Base-by-base conservation (phyloP, 2,797 vertebrate species). In the Denticeps clupeoides region DNA sequence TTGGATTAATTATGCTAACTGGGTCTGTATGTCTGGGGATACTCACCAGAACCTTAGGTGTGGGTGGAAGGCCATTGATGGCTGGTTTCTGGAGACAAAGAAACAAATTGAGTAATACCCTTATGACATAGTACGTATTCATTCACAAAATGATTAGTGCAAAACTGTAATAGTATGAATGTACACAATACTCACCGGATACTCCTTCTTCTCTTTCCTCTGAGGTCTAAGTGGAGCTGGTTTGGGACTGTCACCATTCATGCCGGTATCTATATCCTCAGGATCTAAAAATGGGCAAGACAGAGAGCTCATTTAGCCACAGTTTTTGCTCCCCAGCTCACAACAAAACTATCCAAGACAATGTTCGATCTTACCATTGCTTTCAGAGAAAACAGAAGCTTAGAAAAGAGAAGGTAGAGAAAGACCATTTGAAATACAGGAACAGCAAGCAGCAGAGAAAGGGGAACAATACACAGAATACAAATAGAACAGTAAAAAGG, bases 31-130 rank as follows among this genome's bases (percentile, higher is more conserved):
- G n/a, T n/a, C n/a, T n/a, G n/a, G 53, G 58, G 53, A 56, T 56
- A 68, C 90, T 93, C 81, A 99, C 94, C 88, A 97, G 82, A 6
- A 99, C 94, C 88, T 99, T 97, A 0, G 94, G 94, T 6, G 94
- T 99, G 2, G 94, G 93, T 6, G 94, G 93, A 27, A 97, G 85
- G 41, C 94, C 94, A 52, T 99, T 99, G 79, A 97, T 95, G 0
- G 86, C 82, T 47, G 91, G 84, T 82, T 93, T 97, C 94, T 99
- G 68, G 46, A 58, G 49, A 55, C 35, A 59, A 47, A 65, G 15
- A 57, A 41, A 41, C 56, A 21, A 55, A 19, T 27, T 47, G 9
- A 48, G 22, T 10, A 15, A 56, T 40, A 24, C 16, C 51, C 25
- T 47, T n/a, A n/a, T n/a, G n/a, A n/a, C n/a, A n/a, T n/a, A n/a